These are phyloP conservation scores for Entomyzon cyanotis DNA, from an alignment of 2,113 vertebrate genomes.

Conservation along the genomic window DNA sequence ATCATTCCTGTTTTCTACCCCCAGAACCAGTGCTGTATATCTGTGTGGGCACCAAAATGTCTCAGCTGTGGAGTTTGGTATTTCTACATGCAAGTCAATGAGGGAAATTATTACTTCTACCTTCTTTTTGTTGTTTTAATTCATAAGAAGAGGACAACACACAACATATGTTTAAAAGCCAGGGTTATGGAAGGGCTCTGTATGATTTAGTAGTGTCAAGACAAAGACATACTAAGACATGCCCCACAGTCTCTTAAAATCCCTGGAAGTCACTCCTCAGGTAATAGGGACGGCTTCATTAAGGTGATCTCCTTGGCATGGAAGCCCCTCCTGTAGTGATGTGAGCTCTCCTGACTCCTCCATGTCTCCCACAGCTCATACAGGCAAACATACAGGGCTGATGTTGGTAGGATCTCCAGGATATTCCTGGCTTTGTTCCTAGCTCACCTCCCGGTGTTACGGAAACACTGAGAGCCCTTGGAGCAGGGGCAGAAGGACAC, in stretches of 20 bases:
- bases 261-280: neutral
- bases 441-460: fast-evolving
- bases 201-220: neutral
- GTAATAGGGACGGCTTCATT: neutral
- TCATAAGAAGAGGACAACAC: neutral
- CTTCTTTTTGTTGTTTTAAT: neutral
- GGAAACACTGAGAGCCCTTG: neutral
- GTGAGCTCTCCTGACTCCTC: neutral
- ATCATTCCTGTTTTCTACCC: neutral
- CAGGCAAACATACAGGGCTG: neutral
- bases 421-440: neutral
- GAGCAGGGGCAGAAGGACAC: neutral
- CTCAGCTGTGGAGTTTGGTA: neutral
- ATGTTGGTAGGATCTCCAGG: neutral
- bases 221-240: neutral
- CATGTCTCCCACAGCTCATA: neutral
- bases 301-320: neutral
- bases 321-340: neutral
- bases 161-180: neutral
- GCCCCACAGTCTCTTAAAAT: neutral
- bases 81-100: neutral
- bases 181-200: neutral
- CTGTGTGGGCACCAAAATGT: neutral
- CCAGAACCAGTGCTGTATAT: neutral
- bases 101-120: neutral